Evolutionary conservation across 1,140 invertebrate species (phyloP).

Genomic region (Holcopasites calliopsidis): DNA sequence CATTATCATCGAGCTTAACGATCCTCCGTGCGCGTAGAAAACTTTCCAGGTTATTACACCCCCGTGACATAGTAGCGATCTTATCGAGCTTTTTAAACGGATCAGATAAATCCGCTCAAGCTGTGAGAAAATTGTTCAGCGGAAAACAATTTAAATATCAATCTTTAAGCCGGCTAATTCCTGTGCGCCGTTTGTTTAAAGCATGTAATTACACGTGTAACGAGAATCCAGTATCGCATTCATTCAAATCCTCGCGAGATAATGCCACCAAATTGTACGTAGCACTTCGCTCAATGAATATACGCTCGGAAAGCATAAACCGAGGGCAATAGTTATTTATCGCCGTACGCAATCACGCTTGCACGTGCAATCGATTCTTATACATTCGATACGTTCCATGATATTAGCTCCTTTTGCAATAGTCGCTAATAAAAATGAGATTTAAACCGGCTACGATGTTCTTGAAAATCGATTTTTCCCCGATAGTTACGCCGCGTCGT

Average conservation of each 20-base stretch:
- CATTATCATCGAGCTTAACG: neutral
- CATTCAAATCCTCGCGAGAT: conserved; percentile 3
- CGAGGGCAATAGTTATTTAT: neutral
- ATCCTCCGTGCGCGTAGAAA: neutral
- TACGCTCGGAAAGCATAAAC: neutral
- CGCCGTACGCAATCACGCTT: neutral
- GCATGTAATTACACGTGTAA: neutral
- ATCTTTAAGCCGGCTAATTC: no score
- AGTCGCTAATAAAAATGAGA: neutral
- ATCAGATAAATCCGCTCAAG: neutral
- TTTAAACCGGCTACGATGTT: neutral
- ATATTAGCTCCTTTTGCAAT: neutral
- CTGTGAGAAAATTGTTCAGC: neutral
- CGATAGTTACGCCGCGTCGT: neutral
- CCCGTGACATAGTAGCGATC: no score
- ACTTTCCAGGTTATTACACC: neutral
- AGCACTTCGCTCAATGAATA: neutral
- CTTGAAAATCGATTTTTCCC: neutral
- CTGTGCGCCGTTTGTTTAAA: no score
- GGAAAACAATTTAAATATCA: neutral
- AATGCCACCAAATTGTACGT: neutral
- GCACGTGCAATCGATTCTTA: neutral
- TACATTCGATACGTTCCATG: neutral
- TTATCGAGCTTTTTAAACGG: no score
- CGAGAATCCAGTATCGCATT: neutral